Evolutionary conservation across 2,888 invertebrate genomes (phyloP).

Genomic region (Hydrotaea cyrtoneurina): DNA sequence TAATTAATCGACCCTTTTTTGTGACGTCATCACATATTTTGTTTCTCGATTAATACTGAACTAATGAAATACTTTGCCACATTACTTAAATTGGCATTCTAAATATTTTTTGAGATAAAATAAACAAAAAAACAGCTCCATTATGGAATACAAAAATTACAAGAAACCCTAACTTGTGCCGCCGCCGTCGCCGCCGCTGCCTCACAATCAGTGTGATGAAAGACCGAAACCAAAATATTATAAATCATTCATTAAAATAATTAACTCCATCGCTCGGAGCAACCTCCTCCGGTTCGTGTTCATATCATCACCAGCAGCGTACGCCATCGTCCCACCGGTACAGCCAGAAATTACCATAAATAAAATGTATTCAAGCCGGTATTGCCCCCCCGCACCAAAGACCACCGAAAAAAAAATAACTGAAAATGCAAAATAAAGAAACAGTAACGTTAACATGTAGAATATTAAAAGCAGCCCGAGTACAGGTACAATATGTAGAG

Average conservation of each 20-base stretch:
- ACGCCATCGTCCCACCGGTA: background rate
- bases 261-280: constrained; percentile 54
- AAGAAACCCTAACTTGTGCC: background rate
- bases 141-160: background rate
- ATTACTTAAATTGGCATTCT: background rate
- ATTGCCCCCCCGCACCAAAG: background rate
- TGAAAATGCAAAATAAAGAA: background rate
- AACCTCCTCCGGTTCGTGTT: background rate
- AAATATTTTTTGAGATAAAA: constrained; percentile 8
- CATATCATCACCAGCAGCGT: background rate
- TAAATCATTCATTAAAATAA: constrained; percentile 57
- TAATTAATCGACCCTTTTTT: too few species aligned
- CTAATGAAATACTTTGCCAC: background rate
- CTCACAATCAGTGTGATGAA: background rate
- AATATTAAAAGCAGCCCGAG: background rate
- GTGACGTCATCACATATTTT: too few species aligned
- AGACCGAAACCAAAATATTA: constrained; percentile 37
- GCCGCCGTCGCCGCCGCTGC: background rate
- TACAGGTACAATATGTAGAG: constrained; percentile 35
- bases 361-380: constrained; percentile 33
- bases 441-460: constrained; percentile 14
- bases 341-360: constrained; percentile 27
- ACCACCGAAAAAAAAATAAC: background rate
- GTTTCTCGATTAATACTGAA: too few species aligned
- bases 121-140: background rate